Conservation (phyloP, 2,888 invertebrate genomes). For the Allacma fusca region DNA sequence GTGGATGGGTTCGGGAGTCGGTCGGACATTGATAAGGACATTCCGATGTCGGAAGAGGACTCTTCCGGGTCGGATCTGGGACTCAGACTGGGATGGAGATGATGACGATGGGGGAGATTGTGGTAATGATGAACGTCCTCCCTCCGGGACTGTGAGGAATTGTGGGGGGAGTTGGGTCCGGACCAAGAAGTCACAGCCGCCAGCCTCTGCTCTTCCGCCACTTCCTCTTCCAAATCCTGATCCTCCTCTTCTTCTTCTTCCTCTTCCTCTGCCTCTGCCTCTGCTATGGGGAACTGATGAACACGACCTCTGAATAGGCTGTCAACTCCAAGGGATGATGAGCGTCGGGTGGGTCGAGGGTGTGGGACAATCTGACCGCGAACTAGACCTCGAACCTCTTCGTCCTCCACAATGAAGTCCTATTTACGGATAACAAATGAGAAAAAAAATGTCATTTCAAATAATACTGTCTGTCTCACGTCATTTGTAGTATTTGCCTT, state of each 20-base stretch:
- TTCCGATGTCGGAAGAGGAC: conserved; percentile 7
- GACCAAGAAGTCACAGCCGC: neutral
- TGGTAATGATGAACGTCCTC: neutral
- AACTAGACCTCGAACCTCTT: conserved; percentile 30
- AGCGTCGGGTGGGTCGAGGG: neutral
- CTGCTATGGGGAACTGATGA: no score
- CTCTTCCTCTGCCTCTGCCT: neutral
- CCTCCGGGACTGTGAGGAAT: no score
- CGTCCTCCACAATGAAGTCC: conserved; percentile 37
- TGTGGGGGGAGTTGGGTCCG: neutral
- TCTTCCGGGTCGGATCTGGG: conserved; percentile 1
- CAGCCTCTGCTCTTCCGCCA: neutral
- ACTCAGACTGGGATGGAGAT: neutral
- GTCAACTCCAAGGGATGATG: no score
- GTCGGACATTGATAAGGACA: conserved; percentile 28
- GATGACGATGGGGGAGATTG: neutral
- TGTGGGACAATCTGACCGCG: neutral
- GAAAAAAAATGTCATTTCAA: no score
- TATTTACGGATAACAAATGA: neutral
- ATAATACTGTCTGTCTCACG: no score
- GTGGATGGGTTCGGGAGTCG: conserved; percentile 41
- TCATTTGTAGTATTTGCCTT: no score
- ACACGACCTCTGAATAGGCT: no score
- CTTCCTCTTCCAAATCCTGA: neutral
- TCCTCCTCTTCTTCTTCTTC: neutral